These are phyloP conservation scores for Phoebastria nigripes DNA, from an alignment of 2,797 vertebrate genomes.

Conservation along the genomic window DNA sequence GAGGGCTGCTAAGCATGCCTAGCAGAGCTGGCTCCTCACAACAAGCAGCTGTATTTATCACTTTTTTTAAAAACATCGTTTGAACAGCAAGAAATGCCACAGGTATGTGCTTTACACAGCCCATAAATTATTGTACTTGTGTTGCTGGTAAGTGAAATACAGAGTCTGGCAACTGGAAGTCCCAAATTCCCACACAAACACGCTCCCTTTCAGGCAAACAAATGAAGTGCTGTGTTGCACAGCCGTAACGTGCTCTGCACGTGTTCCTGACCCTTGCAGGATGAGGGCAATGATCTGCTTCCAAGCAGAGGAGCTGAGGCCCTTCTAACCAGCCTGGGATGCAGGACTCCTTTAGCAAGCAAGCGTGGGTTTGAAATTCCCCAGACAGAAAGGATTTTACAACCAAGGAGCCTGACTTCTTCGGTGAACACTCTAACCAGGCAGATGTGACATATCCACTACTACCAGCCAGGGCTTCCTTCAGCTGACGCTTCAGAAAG, in stretches of 20 bases:
- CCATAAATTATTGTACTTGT: neutral
- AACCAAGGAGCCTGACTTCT: neutral
- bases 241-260: fast-evolving
- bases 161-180: neutral
- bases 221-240: neutral
- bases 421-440: neutral
- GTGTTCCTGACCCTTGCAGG: neutral
- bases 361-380: neutral
- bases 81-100: neutral
- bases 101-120: neutral
- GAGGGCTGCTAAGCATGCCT: neutral
- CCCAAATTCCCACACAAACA: neutral
- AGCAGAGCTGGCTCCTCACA: neutral
- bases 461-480: neutral
- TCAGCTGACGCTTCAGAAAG: neutral
- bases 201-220: neutral
- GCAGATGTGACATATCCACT: neutral
- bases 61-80: neutral
- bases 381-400: neutral
- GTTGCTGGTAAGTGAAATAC: neutral
- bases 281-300: neutral
- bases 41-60: neutral
- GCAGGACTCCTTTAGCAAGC: neutral
- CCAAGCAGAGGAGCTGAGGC: neutral
- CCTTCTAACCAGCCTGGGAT: neutral